Conservation (phyloP, 2,797 vertebrate species). For the Vireo griseus region DNA sequence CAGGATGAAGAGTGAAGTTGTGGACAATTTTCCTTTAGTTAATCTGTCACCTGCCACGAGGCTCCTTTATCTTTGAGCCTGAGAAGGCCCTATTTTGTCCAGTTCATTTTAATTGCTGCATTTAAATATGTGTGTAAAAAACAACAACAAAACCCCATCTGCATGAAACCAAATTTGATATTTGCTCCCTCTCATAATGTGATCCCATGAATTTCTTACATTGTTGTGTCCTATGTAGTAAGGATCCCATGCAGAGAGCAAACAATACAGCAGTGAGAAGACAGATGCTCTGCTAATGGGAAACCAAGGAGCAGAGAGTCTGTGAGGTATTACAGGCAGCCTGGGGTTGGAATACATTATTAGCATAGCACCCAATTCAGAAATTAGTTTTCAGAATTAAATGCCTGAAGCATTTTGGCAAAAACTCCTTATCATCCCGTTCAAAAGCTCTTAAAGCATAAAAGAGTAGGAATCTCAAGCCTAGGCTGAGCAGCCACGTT, state of each 20-base stretch:
- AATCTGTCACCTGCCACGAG: conserved; percentile 17
- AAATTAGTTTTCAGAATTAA: conserved; percentile 59
- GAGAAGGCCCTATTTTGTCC: background rate
- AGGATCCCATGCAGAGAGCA: conserved; percentile 48
- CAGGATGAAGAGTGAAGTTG: background rate
- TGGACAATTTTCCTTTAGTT: background rate
- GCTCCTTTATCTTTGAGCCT: background rate
- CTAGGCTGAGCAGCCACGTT: background rate
- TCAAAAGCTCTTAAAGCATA: background rate
- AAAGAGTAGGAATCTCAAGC: background rate
- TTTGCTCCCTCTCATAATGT: conserved; percentile 16
- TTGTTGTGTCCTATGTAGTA: conserved; percentile 41
- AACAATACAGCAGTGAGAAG: conserved; percentile 55
- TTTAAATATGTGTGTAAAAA: conserved; percentile 8
- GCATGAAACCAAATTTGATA: conserved; percentile 49
- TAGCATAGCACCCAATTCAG: conserved; percentile 56
- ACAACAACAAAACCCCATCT: background rate
- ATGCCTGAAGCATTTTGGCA: conserved; percentile 50
- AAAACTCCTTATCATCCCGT: background rate
- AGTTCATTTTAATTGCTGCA: background rate
- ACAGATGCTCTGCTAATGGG: conserved; percentile 63
- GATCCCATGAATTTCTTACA: conserved; percentile 50
- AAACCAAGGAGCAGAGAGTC: conserved; percentile 44
- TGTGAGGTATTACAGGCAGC: conserved; percentile 59
- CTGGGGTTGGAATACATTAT: conserved; percentile 53